Evolutionary conservation across 1,140 invertebrate genomes (phyloP), one percentile per base, ranked within the genome.

Genomic region (Colletes latitarsis): DNA sequence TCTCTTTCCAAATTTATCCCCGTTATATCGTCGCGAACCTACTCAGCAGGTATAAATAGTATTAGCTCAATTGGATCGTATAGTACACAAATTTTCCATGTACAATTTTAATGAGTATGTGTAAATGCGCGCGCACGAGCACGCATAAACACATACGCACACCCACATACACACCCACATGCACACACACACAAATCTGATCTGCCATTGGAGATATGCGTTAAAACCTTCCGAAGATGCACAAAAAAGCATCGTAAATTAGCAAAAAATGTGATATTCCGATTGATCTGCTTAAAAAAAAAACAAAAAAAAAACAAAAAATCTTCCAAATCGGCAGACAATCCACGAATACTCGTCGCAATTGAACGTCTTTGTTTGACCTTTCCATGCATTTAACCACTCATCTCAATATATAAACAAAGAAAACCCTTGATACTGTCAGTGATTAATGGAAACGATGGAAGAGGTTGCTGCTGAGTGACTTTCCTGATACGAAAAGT

Each of bases 401-500:
- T 78, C 76, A 75, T 82, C 74, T 84, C 70, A 67, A 72, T 82
- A 82, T 57, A 81, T 77, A 68, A 86, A 81, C 64, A 76, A 82
- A 82, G 73, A 30, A 73, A 63, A 78, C 60, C 57, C 63, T 83
- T 85, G 79, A 79, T 84, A 84, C 74, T 92, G 92, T 93, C 93
- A 93, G 92, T 93, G 93, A 87, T 92, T 93, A 81, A 93, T 93
- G 21, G 93, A 93, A 52, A 93, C 92, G 30, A 92, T 92, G 71
- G 92, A 92, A 69, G 93, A 91, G 49, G 92, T 92, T 62, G 92
- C 91, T n/a, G 92, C 91, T 39, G 92, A 93, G 74, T 93, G 93
- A 83, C 92, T 93, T 64, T 95, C 94, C 75, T 95, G 96, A 91
- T 96, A 97, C n/a, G 96, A 96, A 89, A 97, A 97, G 88, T 97